Conservation (phyloP, 2,113 vertebrate genomes). For the Channa maculata region DNA sequence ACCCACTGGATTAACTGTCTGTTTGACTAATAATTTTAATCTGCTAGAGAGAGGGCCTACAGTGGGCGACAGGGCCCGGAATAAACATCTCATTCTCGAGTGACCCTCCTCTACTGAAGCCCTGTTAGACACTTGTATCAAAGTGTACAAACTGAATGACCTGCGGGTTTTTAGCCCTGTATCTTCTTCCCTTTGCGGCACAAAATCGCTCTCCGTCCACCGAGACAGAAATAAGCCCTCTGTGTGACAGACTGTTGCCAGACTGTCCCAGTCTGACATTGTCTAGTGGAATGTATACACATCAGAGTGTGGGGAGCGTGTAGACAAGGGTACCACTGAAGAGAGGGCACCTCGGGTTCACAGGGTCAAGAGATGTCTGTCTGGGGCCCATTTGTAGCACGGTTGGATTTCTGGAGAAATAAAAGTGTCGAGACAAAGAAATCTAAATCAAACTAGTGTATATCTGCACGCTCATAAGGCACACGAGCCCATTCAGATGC, state of each 20-base stretch:
- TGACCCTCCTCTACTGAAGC: neutral
- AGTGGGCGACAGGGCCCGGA: slow-evolving; percentile 74
- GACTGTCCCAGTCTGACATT: slow-evolving; percentile 74
- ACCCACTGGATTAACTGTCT: slow-evolving; percentile 83
- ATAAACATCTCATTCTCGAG: slow-evolving; percentile 81
- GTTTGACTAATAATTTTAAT: slow-evolving; percentile 92
- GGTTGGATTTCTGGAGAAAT: neutral
- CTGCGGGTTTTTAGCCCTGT: neutral
- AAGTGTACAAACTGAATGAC: slow-evolving; percentile 9
- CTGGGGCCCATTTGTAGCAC: slow-evolving; percentile 67
- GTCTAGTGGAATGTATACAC: slow-evolving; percentile 82
- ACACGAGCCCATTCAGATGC: neutral
- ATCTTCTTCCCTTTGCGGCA: slow-evolving; percentile 7
- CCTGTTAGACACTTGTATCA: slow-evolving; percentile 9
- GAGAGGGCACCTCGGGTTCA: slow-evolving; percentile 72
- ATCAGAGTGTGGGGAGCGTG: slow-evolving; percentile 49
- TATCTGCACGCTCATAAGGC: neutral
- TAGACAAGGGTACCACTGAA: slow-evolving; percentile 59
- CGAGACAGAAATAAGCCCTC: slow-evolving; percentile 54
- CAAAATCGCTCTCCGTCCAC: slow-evolving; percentile 13
- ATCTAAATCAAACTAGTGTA: neutral
- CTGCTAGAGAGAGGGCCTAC: slow-evolving; percentile 77
- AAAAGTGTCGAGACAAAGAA: neutral
- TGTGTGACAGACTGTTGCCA: slow-evolving; percentile 76
- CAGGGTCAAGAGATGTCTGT: slow-evolving; percentile 77